These are phyloP conservation scores for Gryllus bimaculatus DNA, from an alignment of 1,140 invertebrate genomes.

Conservation along the genomic window DNA sequence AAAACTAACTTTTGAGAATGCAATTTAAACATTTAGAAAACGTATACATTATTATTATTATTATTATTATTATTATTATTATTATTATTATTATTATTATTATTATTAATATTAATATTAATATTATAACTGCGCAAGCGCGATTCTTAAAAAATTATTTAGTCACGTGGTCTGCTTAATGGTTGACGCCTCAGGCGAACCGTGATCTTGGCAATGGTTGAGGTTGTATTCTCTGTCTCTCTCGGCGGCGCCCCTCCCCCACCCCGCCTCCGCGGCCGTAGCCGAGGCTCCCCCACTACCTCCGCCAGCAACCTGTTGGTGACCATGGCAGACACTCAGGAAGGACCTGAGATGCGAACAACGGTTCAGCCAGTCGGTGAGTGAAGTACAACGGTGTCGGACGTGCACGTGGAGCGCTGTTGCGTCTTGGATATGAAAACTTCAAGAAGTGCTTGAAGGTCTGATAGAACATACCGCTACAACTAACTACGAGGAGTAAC, in stretches of 20 bases:
- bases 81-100: too few species aligned
- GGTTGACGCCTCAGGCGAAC: not conserved
- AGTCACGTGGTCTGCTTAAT: not conserved
- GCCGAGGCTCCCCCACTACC: not conserved
- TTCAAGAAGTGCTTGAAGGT: not conserved
- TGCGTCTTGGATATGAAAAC: not conserved
- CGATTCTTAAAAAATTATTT: not conserved
- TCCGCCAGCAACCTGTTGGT: not conserved
- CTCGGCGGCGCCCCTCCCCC: not conserved
- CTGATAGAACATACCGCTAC: not conserved
- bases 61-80: too few species aligned
- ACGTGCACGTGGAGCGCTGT: not conserved
- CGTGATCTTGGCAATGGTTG: slow-evolving; percentile 3
- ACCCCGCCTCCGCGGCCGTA: not conserved
- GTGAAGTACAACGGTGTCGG: slow-evolving; percentile 2
- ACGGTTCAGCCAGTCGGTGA: not conserved
- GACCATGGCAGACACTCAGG: not conserved
- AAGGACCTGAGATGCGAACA: not conserved
- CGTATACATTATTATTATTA: too few species aligned
- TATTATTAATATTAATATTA: too few species aligned
- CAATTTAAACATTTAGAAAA: too few species aligned
- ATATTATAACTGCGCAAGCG: too few species aligned
- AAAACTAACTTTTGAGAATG: too few species aligned
- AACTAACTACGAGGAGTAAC: not conserved
- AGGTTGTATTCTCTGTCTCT: not conserved